Evolutionary conservation across 1,140 invertebrate genomes (phyloP), one percentile per base, ranked within the genome.

Genomic region (Zaprionus vittiger): DNA sequence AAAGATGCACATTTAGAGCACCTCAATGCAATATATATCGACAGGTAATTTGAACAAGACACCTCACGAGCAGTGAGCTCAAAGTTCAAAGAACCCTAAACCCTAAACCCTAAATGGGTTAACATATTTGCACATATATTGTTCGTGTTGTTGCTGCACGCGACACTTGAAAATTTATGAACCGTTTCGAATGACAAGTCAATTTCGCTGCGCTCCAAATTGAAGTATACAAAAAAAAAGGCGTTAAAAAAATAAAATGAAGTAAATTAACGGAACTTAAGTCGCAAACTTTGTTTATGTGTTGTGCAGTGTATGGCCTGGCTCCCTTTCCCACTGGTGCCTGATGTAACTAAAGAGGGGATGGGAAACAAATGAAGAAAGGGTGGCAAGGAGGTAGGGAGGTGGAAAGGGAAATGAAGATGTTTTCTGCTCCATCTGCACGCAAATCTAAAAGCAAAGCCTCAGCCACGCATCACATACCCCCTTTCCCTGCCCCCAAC

Each of bases 371-470:
- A 28, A 28, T 11, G 31, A 3, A 12, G 20, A 4, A 54, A 15
- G 6, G 52, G 1, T 1, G 24, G 11, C 2, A 9, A 22, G 20
- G 0, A 22, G 11, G 11, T 1, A 54, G 49, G 20, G n/a, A 26
- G 52, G 26, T 65, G 15, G 6, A 15, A 1, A 22, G 41, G 22
- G 5, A 24, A 15, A 37, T 15, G 34, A 38, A 15, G 22, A 24
- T 41, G 55, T 52, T 22, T 38, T 56, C 37, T 28, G 20, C 37
- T 22, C 12, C 24, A 73, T 52, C 56, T 64, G 73, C 72, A 74
- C 72, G 72, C 72, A 74, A 74, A 62, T 74, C 38, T 67, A 65
- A 49, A 34, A 49, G 24, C 24, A 9, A 34, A 55, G 26, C 6
- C 26, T 6, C 28, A 38, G 47, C 28, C 31, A 52, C 47, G 41